A percentile compares a stretch with the other conserved stretches of the same genome.
Evolutionary conservation across 2,888 invertebrate species (phyloP).

Genomic region (Lithosia quadra): DNA sequence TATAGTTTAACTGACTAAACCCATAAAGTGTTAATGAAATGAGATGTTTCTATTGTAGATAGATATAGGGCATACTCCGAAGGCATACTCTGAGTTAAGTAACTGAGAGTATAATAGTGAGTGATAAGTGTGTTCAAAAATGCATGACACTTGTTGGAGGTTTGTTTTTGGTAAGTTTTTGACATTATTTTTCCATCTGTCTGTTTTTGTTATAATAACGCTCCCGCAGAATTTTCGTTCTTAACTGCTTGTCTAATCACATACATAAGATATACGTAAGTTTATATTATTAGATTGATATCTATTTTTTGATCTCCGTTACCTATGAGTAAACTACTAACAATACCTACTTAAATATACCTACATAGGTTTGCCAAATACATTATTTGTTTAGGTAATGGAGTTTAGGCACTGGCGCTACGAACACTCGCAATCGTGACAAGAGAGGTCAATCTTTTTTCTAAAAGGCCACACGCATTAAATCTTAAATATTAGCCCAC

Average conservation of each 20-base stretch:
- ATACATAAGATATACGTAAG: too few relatives aligned
- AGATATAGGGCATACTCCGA: too few relatives aligned
- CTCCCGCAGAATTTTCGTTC: too few relatives aligned
- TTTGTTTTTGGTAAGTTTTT: too few relatives aligned
- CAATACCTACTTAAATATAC: background rate
- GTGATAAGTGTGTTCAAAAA: background rate
- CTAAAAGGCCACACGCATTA: slow-evolving; percentile 46
- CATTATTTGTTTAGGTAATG: background rate
- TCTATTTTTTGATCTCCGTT: too few relatives aligned
- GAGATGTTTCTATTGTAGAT: background rate
- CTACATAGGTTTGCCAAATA: background rate
- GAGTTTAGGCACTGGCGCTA: background rate
- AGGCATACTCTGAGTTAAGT: too few relatives aligned
- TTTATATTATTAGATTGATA: too few relatives aligned
- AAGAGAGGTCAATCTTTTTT: slow-evolving; percentile 7
- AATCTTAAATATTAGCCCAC: slow-evolving; percentile 26
- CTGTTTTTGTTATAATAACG: background rate
- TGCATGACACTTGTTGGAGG: too few relatives aligned
- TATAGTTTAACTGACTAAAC: background rate
- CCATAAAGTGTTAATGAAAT: background rate
- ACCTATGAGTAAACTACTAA: background rate
- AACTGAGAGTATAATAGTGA: too few relatives aligned
- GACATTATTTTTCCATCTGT: background rate
- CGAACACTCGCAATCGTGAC: background rate
- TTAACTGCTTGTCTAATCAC: too few relatives aligned